phyloP scores from a whole-genome alignment of 1,140 invertebrate species.

The Heliconius hewitsoni region DNA sequence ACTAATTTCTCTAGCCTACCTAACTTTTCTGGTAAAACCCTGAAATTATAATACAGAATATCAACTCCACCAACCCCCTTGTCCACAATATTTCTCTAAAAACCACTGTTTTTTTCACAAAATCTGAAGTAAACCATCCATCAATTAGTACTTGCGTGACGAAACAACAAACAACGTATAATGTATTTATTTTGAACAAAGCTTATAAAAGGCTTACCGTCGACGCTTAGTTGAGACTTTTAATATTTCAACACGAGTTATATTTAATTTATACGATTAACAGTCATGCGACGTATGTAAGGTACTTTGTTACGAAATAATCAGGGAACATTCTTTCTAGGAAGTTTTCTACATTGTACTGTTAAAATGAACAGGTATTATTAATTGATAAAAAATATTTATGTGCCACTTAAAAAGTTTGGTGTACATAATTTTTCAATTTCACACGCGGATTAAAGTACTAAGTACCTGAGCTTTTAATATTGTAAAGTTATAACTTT shows the following conservation, averaged over 20 bases:
- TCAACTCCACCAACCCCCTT: too few species aligned
- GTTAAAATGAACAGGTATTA: not conserved
- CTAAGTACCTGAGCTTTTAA: not conserved
- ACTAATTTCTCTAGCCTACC: too few species aligned
- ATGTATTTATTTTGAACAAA: conserved; percentile 45
- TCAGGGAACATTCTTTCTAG: not conserved
- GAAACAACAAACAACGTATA: conserved; percentile 41
- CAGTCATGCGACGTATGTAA: conserved; percentile 30
- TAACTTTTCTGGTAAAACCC: too few species aligned
- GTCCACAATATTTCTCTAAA: not conserved
- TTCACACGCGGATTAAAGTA: not conserved
- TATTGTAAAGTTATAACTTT: too few species aligned
- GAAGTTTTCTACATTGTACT: conserved; percentile 7
- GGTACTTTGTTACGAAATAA: conserved; percentile 6
- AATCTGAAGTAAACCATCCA: conserved; percentile 34
- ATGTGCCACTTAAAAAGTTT: not conserved
- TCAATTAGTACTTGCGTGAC: conserved; percentile 44
- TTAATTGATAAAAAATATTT: not conserved
- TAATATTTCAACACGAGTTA: conserved; percentile 43
- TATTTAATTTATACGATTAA: conserved; percentile 41
- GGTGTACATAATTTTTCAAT: not conserved
- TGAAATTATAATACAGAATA: too few species aligned
- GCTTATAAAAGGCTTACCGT: conserved; percentile 41
- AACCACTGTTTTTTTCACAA: conserved; percentile 25
- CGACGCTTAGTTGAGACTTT: conserved; percentile 37